Percentiles rank a stretch among this genome's conserved stretches.
phyloP scores from a whole-genome alignment of 2,113 vertebrate genomes.

The Hyperopisus bebe region DNA sequence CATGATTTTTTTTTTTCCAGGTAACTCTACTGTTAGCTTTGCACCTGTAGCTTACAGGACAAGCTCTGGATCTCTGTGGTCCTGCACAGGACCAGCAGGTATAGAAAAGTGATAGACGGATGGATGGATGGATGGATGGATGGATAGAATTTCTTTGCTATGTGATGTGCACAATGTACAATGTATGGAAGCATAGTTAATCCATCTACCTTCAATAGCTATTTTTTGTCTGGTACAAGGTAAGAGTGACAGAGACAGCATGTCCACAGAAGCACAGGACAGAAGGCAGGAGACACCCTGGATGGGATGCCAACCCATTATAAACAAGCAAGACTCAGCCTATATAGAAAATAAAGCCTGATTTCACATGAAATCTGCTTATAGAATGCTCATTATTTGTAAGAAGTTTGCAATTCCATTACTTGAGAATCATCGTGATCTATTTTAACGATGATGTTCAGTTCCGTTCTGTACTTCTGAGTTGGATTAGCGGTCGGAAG shows the following conservation, averaged over 20 bases:
- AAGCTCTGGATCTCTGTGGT: not conserved
- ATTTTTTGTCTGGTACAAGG: not conserved
- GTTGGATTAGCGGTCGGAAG: not conserved
- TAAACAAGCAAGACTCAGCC: not conserved
- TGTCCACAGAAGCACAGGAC: not conserved
- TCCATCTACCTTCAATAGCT: not conserved
- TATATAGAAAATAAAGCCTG: not conserved
- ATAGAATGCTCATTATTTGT: not conserved
- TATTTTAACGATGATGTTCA: not conserved
- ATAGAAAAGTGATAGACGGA: not conserved
- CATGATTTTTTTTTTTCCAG: not conserved
- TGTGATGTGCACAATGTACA: not conserved
- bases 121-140: not conserved
- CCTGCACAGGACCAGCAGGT: not conserved
- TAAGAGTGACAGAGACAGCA: not conserved
- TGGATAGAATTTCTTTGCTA: not conserved
- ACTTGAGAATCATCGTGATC: not conserved
- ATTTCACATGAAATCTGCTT: not conserved
- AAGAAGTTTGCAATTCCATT: not conserved
- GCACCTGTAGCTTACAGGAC: not conserved
- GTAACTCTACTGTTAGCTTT: not conserved
- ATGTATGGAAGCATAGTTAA: not conserved
- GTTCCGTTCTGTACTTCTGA: not conserved
- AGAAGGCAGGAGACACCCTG: not conserved
- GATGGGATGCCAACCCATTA: not conserved